Percentiles rank a stretch among this genome's conserved stretches.
Conservation (phyloP, 2,113 vertebrate species). For the Jacana jacana region DNA sequence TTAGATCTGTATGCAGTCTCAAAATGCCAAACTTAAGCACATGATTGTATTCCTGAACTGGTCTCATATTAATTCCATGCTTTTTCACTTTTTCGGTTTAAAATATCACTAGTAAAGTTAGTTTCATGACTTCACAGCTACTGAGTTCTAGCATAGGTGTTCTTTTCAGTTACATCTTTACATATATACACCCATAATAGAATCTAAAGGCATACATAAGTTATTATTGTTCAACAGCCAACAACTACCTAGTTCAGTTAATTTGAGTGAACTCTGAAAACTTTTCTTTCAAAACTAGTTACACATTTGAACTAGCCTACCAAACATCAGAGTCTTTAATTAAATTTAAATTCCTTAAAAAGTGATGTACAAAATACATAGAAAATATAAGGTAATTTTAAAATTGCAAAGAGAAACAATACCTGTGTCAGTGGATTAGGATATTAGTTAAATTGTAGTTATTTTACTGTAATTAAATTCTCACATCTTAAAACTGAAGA, state of each 20-base stretch:
- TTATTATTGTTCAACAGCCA: not conserved
- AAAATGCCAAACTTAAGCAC: not conserved
- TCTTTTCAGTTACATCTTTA: not conserved
- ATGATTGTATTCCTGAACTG: not conserved
- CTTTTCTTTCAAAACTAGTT: not conserved
- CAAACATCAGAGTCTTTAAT: not conserved
- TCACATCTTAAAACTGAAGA: not conserved
- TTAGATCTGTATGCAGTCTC: not conserved
- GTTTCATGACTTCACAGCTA: not conserved
- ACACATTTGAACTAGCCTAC: not conserved
- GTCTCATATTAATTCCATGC: not conserved
- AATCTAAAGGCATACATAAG: not conserved
- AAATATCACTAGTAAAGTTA: not conserved
- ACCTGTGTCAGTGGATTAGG: not conserved
- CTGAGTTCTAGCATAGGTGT: not conserved
- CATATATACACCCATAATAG: not conserved
- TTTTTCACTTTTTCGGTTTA: not conserved
- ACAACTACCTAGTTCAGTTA: not conserved
- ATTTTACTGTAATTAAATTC: not conserved
- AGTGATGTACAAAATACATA: not conserved
- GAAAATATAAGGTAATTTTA: not conserved
- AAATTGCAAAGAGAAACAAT: not conserved
- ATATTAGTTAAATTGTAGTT: not conserved
- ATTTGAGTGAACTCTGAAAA: not conserved
- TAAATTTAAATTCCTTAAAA: not conserved